Base-by-base conservation (phyloP, 2,797 vertebrate species). In the Lutjanus campechanus region DNA sequence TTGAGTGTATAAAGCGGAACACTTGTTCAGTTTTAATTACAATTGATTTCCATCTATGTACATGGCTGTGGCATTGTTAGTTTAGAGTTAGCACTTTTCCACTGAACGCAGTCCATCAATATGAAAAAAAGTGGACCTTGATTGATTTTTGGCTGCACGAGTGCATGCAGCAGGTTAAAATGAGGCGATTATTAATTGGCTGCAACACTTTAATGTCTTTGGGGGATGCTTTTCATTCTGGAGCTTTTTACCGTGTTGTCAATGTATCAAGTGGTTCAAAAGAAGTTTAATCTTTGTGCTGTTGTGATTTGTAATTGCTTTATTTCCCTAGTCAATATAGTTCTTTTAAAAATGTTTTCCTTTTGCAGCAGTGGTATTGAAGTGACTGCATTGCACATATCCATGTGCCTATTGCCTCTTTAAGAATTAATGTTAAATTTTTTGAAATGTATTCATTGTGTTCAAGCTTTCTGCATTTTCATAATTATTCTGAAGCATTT, bases 11-110 rank as follows among this genome's bases (percentile, higher is more conserved):
- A 94, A 96, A 96, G 95, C 90, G 72, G 89, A 96, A 96, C 95
- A 95, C 95, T 96, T 97, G 96, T 97, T 96, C 96, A 89, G 90
- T 96, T 97, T 97, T 97, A 97, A 97, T 97, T 97, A 97, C 95
- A 96, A 97, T 97, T 96, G 97, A 97, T 97, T 97, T 95, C 92
- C 95, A 96, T 97, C 96, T 95, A 88, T 94, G 95, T 94, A 96
- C 93, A 92, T 65, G 90, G 80, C 79, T 83, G 77, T 77, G 73
- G 82, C 87, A 91, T 93, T 95, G 92, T 94, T 93, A 71, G 77
- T 92, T 91, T 80, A 77, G 85, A 89, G 88, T 93, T 91, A 73
- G 79, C 74, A 68, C 92, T 92, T 81, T 91, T 88, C 79, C 79
- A 77, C 84, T 88, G 69, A 75, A 56, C 19, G 12, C 79, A 73